These are phyloP conservation scores for Diuraphis noxia DNA, from an alignment of 1,140 invertebrate species.

Conservation along the genomic window DNA sequence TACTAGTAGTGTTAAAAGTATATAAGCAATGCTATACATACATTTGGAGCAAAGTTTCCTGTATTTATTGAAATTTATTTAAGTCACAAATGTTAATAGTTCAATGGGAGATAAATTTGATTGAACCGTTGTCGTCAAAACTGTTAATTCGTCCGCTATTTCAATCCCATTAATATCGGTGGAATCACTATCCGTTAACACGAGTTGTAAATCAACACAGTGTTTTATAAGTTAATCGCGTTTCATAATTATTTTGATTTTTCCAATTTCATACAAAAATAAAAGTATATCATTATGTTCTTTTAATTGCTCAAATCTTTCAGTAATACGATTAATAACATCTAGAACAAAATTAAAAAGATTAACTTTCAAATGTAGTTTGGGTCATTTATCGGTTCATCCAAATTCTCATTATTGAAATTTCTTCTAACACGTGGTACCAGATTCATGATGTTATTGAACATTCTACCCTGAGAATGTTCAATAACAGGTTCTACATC, in stretches of 20 bases:
- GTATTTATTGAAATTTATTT: too few relatives aligned
- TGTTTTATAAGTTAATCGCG: not conserved
- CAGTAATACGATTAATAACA: not conserved
- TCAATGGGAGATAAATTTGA: too few relatives aligned
- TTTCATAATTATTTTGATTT: not conserved
- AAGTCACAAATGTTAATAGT: too few relatives aligned
- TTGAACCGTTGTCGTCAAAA: too few relatives aligned
- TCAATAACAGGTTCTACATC: too few relatives aligned
- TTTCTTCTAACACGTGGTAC: too few relatives aligned
- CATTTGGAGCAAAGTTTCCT: too few relatives aligned
- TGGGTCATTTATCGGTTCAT: not conserved
- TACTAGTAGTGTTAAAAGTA: too few relatives aligned
- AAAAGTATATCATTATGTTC: not conserved
- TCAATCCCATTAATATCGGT: not conserved
- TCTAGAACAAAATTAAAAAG: not conserved
- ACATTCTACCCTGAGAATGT: not conserved
- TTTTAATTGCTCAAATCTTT: not conserved
- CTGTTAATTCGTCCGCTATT: too few relatives aligned
- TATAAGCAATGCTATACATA: too few relatives aligned
- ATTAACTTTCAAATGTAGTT: not conserved
- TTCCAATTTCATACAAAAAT: not conserved
- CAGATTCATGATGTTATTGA: too few relatives aligned
- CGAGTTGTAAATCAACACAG: not conserved
- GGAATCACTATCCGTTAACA: not conserved
- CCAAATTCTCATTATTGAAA: too few relatives aligned